A percentile compares a stretch with the other conserved stretches of the same genome.
These are phyloP conservation scores for Drosophila tripunctata DNA, from an alignment of 2,888 invertebrate species.

Conservation along the genomic window DNA sequence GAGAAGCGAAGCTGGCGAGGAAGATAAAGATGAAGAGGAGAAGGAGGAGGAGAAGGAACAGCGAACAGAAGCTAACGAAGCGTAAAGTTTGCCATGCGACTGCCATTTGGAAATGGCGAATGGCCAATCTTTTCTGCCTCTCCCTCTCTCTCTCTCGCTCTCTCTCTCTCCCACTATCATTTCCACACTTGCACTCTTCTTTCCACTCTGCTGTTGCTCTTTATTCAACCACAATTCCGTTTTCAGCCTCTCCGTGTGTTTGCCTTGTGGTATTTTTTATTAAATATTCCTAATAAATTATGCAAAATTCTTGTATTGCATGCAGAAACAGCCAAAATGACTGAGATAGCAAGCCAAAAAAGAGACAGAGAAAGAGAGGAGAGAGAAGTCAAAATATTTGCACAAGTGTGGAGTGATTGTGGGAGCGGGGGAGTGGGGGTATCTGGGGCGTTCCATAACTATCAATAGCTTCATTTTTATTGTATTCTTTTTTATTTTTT, in stretches of 20 bases:
- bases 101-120: constrained; percentile 57
- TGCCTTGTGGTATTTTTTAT: constrained; percentile 76
- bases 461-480: constrained; percentile 59
- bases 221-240: constrained; percentile 44
- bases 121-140: background rate
- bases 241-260: constrained; percentile 52
- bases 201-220: background rate
- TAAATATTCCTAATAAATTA: constrained; percentile 79
- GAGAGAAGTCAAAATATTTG: constrained; percentile 62
- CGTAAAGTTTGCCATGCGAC: constrained; percentile 77
- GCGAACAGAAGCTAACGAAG: constrained; percentile 76
- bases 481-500: no score
- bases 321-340: constrained; percentile 32
- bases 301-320: constrained; percentile 75
- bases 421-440: constrained; percentile 21
- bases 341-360: no score
- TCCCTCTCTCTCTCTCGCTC: no score
- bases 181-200: background rate
- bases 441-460: constrained; percentile 69
- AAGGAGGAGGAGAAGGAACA: constrained; percentile 25
- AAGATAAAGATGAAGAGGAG: background rate
- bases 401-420: constrained; percentile 26
- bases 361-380: background rate
- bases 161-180: no score
- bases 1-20: background rate